Evolutionary conservation across 2,888 invertebrate species (phyloP).

Genomic region (Lasius fuliginosus): DNA sequence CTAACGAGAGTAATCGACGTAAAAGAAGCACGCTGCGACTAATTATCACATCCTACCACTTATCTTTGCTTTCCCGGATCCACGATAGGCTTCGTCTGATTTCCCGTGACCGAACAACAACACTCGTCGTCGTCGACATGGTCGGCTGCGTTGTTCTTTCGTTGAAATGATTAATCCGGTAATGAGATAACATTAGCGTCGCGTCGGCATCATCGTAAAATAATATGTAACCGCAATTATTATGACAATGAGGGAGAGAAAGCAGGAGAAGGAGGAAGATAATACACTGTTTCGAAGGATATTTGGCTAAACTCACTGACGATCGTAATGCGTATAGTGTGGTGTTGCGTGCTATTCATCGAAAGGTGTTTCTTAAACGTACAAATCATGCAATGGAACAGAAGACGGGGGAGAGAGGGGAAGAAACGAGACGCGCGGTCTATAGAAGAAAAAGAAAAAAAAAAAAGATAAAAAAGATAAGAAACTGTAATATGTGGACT

Average conservation of each 20-base stretch:
- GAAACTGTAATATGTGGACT: slow-evolving; percentile 81
- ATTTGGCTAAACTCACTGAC: slow-evolving; percentile 75
- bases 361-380: slow-evolving; percentile 83
- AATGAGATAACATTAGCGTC: slow-evolving; percentile 82
- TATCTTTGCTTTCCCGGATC: slow-evolving; percentile 81
- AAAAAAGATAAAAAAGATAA: background rate
- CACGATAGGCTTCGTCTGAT: slow-evolving; percentile 77
- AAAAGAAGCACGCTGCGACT: slow-evolving; percentile 80
- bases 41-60: slow-evolving; percentile 78
- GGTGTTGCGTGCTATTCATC: slow-evolving; percentile 82
- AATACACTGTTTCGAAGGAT: slow-evolving; percentile 75
- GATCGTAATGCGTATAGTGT: slow-evolving; percentile 77
- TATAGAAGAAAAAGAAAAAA: slow-evolving; percentile 68
- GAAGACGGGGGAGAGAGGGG: slow-evolving; percentile 44
- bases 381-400: slow-evolving; percentile 78
- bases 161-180: slow-evolving; percentile 79
- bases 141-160: slow-evolving; percentile 73
- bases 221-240: slow-evolving; percentile 80
- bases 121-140: slow-evolving; percentile 66
- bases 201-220: slow-evolving; percentile 78
- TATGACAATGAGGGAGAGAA: slow-evolving; percentile 62
- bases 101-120: slow-evolving; percentile 73
- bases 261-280: slow-evolving; percentile 61
- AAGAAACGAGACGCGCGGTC: slow-evolving; percentile 61
- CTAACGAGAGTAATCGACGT: slow-evolving; percentile 68